These are phyloP conservation scores for Ranitomeya variabilis DNA, from an alignment of 2,113 vertebrate genomes.

Conservation along the genomic window DNA sequence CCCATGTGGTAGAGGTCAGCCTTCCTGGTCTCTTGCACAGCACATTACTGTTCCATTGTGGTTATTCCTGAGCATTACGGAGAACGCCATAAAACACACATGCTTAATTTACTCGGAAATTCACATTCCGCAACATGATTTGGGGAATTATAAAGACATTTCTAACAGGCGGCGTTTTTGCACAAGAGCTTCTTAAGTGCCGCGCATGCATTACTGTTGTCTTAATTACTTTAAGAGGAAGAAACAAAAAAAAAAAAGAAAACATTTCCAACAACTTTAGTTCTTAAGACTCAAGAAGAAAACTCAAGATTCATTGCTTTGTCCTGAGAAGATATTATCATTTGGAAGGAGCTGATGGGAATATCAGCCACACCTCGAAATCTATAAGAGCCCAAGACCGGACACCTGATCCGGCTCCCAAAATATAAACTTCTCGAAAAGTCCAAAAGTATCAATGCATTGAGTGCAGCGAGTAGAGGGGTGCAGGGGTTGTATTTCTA, in stretches of 20 bases:
- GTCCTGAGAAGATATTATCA: conserved; percentile 1
- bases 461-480: no score
- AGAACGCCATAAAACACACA: conserved; percentile 41
- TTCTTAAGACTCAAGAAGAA: conserved; percentile 11
- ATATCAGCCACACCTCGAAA: background rate
- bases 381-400: background rate
- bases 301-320: background rate
- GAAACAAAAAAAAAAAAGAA: background rate
- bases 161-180: conserved; percentile 51
- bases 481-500: background rate
- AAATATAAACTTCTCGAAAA: no score
- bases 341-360: background rate
- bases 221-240: conserved; percentile 50
- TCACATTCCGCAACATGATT: conserved; percentile 42
- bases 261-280: conserved; percentile 34
- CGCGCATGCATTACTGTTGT: conserved; percentile 29
- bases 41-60: conserved; percentile 34
- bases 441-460: background rate
- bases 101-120: conserved; percentile 54
- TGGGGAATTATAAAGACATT: conserved; percentile 54
- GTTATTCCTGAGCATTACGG: conserved; percentile 47
- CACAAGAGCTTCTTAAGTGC: conserved; percentile 55
- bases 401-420: no score
- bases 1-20: background rate
- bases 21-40: background rate